A percentile compares a stretch with the other conserved stretches of the same genome.
Evolutionary conservation across 2,888 invertebrate species (phyloP).

Genomic region (Troglohyphantes excavatus): DNA sequence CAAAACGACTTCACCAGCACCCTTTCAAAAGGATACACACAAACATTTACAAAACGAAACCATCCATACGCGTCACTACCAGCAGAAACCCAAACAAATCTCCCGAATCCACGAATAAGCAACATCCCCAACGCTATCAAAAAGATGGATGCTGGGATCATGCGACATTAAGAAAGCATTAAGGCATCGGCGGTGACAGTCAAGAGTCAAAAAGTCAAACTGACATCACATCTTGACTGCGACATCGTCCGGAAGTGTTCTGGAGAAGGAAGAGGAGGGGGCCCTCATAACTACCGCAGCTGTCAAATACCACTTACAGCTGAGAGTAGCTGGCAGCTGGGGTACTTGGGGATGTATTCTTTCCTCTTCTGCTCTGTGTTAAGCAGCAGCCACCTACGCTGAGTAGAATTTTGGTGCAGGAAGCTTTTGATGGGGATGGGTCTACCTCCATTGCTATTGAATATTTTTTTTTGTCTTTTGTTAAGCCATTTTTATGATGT

Average conservation of each 20-base stretch:
- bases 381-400: constrained; percentile 46
- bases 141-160: background rate
- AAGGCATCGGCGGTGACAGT: background rate
- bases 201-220: background rate
- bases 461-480: too few relatives aligned
- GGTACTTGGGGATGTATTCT: background rate
- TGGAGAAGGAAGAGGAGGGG: background rate
- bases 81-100: background rate
- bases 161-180: background rate
- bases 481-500: too few relatives aligned
- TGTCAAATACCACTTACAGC: constrained; percentile 26
- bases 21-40: too few relatives aligned
- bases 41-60: too few relatives aligned
- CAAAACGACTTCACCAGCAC: too few relatives aligned
- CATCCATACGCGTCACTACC: too few relatives aligned
- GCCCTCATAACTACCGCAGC: constrained; percentile 7
- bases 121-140: background rate
- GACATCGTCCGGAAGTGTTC: background rate
- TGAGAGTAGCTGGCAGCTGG: constrained; percentile 8
- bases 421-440: constrained; percentile 24
- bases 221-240: background rate
- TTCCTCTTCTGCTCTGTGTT: too few relatives aligned
- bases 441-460: too few relatives aligned
- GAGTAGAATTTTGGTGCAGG: background rate
- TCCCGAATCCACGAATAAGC: background rate